phyloP scores from a whole-genome alignment of 2,888 invertebrate species.

The Pandemis corylana region DNA sequence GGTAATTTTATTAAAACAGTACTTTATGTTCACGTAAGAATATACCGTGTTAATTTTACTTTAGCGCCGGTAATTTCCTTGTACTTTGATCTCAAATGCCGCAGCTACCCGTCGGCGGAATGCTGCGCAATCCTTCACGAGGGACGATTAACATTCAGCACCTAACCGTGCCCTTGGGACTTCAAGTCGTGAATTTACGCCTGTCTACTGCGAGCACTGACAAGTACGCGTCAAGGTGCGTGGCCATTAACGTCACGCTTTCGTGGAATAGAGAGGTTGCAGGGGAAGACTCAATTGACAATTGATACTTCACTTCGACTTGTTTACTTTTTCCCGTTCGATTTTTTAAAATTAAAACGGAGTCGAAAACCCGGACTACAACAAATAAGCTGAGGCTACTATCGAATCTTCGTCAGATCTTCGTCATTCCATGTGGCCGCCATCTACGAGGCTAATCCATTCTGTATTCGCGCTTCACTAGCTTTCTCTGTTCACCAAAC shows the following conservation, averaged over 20 bases:
- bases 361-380: too few relatives aligned
- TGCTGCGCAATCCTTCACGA: conserved; percentile 24
- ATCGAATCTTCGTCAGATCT: too few relatives aligned
- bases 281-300: background rate
- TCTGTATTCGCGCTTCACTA: background rate
- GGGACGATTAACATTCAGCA: conserved; percentile 36
- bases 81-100: conserved; percentile 36
- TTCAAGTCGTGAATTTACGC: conserved; percentile 32
- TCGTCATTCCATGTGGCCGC: too few relatives aligned
- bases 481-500: background rate
- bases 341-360: too few relatives aligned
- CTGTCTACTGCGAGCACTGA: conserved; percentile 11
- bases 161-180: conserved; percentile 39
- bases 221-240: conserved; percentile 15
- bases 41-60: conserved; percentile 27
- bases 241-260: conserved; percentile 25
- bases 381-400: too few relatives aligned
- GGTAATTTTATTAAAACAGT: background rate
- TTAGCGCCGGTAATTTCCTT: conserved; percentile 19
- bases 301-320: background rate
- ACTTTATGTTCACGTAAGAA: background rate
- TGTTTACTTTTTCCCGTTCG: background rate
- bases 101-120: conserved; percentile 21
- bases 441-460: too few relatives aligned
- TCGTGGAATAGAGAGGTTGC: conserved; percentile 3